Evolutionary conservation across 2,797 vertebrate genomes (phyloP).

Genomic region (Notolepis coatsorum): DNA sequence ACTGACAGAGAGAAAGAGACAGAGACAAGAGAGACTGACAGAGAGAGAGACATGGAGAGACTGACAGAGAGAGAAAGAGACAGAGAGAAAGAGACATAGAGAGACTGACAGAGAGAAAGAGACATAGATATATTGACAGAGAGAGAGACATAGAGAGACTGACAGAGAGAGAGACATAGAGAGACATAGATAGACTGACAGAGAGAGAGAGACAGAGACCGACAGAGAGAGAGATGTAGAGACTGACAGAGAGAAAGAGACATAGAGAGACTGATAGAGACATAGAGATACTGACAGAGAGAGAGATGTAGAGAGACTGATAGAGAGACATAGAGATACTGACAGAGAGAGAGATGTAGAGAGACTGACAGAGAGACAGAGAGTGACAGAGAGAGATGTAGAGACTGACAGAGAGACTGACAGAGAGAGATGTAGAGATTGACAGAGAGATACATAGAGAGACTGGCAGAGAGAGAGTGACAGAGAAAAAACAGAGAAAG

Average conservation of each 20-base stretch:
- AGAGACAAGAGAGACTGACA: conserved; percentile 15
- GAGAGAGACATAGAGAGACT: not conserved
- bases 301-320: not conserved
- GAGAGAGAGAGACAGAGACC: not conserved
- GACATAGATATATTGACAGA: not conserved
- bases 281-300: not conserved
- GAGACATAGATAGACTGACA: not conserved
- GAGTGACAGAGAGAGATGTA: not conserved
- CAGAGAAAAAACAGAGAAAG: not conserved
- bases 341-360: not conserved
- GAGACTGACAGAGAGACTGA: not conserved
- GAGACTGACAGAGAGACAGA: not conserved
- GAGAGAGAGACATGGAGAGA: conserved; percentile 4
- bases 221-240: conserved; percentile 14
- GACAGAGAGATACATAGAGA: not conserved
- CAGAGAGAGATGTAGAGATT: not conserved
- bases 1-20: not conserved
- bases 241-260: not conserved
- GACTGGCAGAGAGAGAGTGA: not conserved
- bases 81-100: not conserved
- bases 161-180: conserved; percentile 14
- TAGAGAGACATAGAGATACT: not conserved
- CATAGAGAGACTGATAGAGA: not conserved
- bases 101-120: conserved; percentile 1
- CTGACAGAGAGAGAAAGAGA: not conserved